Conservation (phyloP, 2,888 invertebrate species). For the Ametastegia equiseti region DNA sequence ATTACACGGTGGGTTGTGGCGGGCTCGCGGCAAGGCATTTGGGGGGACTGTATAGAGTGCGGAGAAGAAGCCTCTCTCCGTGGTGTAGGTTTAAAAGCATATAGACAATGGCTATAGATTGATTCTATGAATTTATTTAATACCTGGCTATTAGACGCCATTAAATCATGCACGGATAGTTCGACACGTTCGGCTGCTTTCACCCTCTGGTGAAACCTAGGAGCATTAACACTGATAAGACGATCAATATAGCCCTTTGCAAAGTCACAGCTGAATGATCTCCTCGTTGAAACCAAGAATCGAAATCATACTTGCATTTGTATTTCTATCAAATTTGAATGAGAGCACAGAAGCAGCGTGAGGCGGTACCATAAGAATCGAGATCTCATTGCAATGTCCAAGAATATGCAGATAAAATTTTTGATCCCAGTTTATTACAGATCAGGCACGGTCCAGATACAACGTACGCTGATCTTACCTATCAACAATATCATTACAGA, state of each 20-base stretch:
- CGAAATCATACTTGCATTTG: background rate
- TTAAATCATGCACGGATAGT: slow-evolving; percentile 60
- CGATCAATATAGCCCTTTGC: too few relatives aligned
- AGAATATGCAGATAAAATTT: slow-evolving; percentile 46
- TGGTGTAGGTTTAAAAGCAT: slow-evolving; percentile 55
- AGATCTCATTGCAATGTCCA: slow-evolving; percentile 32
- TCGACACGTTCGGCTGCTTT: slow-evolving; percentile 48
- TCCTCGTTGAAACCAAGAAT: background rate
- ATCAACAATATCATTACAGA: slow-evolving; percentile 70
- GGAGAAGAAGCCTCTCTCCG: background rate
- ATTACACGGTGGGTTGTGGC: slow-evolving; percentile 62
- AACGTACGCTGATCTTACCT: slow-evolving; percentile 50
- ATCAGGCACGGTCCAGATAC: slow-evolving; percentile 66
- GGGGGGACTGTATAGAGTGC: slow-evolving; percentile 27
- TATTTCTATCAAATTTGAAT: background rate
- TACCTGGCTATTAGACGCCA: slow-evolving; percentile 63
- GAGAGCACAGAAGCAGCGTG: background rate
- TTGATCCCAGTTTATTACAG: slow-evolving; percentile 64
- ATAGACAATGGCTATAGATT: slow-evolving; percentile 65
- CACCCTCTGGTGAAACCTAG: background rate
- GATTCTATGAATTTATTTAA: slow-evolving; percentile 68
- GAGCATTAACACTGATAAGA: slow-evolving; percentile 10
- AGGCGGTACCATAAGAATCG: background rate
- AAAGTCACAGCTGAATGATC: background rate
- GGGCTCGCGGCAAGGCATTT: slow-evolving; percentile 51